phyloP scores from a whole-genome alignment of 2,888 invertebrate genomes.

The Epinotia demarniana region DNA sequence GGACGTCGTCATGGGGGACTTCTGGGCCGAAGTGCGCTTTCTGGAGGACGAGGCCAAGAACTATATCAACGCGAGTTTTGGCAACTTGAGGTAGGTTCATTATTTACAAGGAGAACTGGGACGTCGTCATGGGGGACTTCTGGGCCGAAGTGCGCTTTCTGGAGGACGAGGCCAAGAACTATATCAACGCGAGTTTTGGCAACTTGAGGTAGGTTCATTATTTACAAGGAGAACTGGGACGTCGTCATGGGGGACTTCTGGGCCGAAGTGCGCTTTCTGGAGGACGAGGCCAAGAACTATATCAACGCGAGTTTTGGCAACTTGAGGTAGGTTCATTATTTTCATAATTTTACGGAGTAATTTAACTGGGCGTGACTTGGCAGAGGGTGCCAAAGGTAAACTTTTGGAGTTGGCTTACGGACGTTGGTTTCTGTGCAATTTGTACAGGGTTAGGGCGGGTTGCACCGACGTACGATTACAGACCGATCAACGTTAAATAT shows the following conservation, averaged over 20 bases:
- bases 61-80: conserved; percentile 95
- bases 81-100: conserved; percentile 88
- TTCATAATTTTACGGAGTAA: no score
- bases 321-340: conserved; percentile 79
- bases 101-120: conserved; percentile 95
- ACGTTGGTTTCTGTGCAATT: no score
- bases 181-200: conserved; percentile 94
- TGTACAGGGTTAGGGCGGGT: no score
- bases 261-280: conserved; percentile 89
- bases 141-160: conserved; percentile 89
- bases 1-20: conserved; percentile 92
- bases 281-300: conserved; percentile 92
- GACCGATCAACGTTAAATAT: no score
- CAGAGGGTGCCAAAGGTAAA: no score
- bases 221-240: conserved; percentile 95
- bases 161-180: conserved; percentile 92
- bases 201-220: conserved; percentile 89
- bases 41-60: conserved; percentile 93
- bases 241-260: conserved; percentile 91
- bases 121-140: conserved; percentile 91
- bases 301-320: conserved; percentile 94
- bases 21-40: conserved; percentile 89
- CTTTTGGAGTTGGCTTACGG: no score
- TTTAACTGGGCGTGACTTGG: no score
- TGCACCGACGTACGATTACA: no score